phyloP scores from a whole-genome alignment of 1,140 invertebrate genomes.

The Drosophila kurseongensis region DNA sequence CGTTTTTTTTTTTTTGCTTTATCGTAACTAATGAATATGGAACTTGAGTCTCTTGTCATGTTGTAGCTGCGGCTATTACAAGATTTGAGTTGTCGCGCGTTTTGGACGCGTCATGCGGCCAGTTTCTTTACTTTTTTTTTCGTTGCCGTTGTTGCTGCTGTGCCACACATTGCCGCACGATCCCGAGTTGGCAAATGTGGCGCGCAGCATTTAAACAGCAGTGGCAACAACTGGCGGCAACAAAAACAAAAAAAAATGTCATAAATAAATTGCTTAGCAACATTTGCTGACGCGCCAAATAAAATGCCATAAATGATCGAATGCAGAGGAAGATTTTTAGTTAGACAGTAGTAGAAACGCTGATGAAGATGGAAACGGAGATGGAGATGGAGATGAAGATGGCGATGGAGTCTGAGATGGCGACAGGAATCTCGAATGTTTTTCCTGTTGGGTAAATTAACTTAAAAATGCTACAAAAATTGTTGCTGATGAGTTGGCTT shows the following conservation, averaged over 20 bases:
- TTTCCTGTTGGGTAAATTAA: conserved; percentile 83
- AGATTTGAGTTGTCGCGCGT: conserved; percentile 70
- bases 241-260: conserved; percentile 76
- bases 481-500: conserved; percentile 77
- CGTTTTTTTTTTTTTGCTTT: conserved; percentile 29
- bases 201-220: conserved; percentile 50
- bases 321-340: conserved; percentile 74
- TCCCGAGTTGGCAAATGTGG: conserved; percentile 67
- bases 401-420: conserved; percentile 12
- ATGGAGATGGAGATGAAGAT: conserved; percentile 24
- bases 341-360: conserved; percentile 47
- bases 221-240: conserved; percentile 31
- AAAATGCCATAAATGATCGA: conserved; percentile 84
- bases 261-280: conserved; percentile 84
- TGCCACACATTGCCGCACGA: conserved; percentile 80
- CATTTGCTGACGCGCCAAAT: conserved; percentile 84
- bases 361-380: conserved; percentile 51
- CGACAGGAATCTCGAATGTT: conserved; percentile 73
- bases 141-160: conserved; percentile 18
- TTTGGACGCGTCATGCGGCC: conserved; percentile 79
- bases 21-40: conserved; percentile 79
- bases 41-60: conserved; percentile 76
- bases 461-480: conserved; percentile 84
- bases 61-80: conserved; percentile 66
- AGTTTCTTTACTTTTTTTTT: conserved; percentile 60